Evolutionary conservation across 2,888 invertebrate genomes (phyloP), one percentile per base, ranked within the genome.

Genomic region (Exocentrus adspersus): DNA sequence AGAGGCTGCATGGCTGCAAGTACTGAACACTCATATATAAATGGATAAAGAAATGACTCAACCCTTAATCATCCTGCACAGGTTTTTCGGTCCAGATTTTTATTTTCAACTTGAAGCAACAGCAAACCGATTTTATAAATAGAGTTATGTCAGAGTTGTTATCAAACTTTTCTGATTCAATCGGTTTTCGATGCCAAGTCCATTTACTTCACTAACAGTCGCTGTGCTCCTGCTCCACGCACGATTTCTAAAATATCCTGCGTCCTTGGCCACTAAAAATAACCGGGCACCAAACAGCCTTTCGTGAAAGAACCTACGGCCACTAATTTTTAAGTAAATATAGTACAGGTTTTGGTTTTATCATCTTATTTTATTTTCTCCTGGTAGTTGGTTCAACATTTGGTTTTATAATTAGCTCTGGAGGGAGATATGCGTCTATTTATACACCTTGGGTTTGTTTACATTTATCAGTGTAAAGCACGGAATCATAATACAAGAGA

Each of bases 361-460:
- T 60, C 56, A n/a, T n/a, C n/a, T n/a, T n/a, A n/a, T n/a, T n/a
- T n/a, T n/a, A n/a, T 57, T 46, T 60, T 60, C 58, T 54, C 14
- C 60, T 45, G 41, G 30, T 20, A 45, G 56, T 45, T 52, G 57
- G 62, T 52, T 51, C 32, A 63, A 68, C 65, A 60, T 68, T 68
- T 68, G 65, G 62, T 32, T 68, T 68, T 68, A 64, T 67, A 67
- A 67, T 67, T 67, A 67, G 60, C 46, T 53, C 20, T 5, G n/a
- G 53, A 42, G n/a, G n/a, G 53, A 42, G 53, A 53, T 42, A 19
- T 52, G 14, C 10, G 41, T 53, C 53, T 53, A 53, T 53, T 53
- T 53, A 53, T 53, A 53, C 24, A 42, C 53, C 41, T 41, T 42
- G 12, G 32, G 24, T 42, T 53, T 53, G 53, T 53, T 53, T 53